A percentile compares a stretch with the other conserved stretches of the same genome.
Evolutionary conservation across 2,888 invertebrate genomes (phyloP).

Genomic region (Cenopis cana): DNA sequence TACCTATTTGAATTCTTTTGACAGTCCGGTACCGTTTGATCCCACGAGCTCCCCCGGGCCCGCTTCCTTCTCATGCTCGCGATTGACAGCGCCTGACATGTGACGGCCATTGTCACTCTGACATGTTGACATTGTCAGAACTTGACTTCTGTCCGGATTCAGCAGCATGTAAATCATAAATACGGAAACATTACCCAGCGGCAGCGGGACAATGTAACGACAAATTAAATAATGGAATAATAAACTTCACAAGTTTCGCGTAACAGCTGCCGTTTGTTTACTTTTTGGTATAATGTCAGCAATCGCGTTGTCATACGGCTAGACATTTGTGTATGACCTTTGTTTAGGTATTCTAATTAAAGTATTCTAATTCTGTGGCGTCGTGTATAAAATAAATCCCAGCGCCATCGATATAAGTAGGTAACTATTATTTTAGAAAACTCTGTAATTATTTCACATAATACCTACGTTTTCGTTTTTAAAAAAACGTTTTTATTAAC

Average conservation of each 20-base stretch:
- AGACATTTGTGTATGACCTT: constrained; percentile 7
- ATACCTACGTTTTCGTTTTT: too few relatives aligned
- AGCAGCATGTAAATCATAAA: constrained; percentile 78
- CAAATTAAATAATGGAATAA: constrained; percentile 84
- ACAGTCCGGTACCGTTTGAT: constrained; percentile 57
- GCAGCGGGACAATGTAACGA: constrained; percentile 73
- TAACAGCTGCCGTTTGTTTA: constrained; percentile 70
- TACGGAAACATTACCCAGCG: constrained; percentile 79
- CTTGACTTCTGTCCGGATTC: constrained; percentile 83
- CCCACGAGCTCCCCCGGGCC: constrained; percentile 65
- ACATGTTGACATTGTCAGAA: constrained; percentile 83
- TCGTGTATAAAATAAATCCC: not conserved
- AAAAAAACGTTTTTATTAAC: too few relatives aligned
- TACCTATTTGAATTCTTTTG: constrained; percentile 57
- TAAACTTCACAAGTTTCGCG: constrained; percentile 60
- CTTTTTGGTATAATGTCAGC: constrained; percentile 53
- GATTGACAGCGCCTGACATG: constrained; percentile 80
- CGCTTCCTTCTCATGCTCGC: constrained; percentile 78
- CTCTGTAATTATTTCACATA: too few relatives aligned
- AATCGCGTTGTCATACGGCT: constrained; percentile 41
- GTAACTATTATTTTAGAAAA: too few relatives aligned
- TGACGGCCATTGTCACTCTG: constrained; percentile 80
- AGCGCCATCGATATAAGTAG: not conserved
- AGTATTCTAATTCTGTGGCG: too few relatives aligned
- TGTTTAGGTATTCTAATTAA: not conserved